Evolutionary conservation across 2,113 vertebrate genomes (phyloP).

Genomic region (Miniopterus natalensis): DNA sequence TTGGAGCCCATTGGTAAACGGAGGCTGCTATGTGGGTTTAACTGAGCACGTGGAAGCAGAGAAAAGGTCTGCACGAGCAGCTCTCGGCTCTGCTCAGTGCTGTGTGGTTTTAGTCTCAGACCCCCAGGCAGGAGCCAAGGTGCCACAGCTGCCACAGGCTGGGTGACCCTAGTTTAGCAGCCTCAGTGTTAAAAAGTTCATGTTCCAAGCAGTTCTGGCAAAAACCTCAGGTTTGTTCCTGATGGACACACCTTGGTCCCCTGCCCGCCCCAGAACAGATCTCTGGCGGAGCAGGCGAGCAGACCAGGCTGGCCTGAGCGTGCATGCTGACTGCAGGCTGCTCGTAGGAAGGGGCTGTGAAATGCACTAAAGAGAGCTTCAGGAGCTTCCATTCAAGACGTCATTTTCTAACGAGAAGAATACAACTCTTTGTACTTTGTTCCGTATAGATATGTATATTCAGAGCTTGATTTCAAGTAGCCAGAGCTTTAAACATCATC

Average conservation of each 20-base stretch:
- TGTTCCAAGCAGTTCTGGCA: neutral
- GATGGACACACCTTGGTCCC: neutral
- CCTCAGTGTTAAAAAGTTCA: neutral
- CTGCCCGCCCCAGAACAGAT: neutral
- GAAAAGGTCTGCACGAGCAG: neutral
- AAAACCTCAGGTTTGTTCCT: neutral
- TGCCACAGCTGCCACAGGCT: neutral
- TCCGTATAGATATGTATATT: neutral
- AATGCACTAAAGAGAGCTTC: neutral
- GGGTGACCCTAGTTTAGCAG: no score
- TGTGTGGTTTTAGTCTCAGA: no score
- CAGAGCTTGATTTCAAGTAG: neutral
- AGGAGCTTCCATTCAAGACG: neutral
- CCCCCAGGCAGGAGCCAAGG: fast-evolving
- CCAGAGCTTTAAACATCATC: neutral
- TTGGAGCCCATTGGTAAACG: neutral
- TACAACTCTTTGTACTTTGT: neutral
- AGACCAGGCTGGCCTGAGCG: neutral
- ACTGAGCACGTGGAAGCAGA: no score
- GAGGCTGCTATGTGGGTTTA: neutral
- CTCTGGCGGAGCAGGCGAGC: neutral
- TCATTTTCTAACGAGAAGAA: neutral
- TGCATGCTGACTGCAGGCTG: fast-evolving
- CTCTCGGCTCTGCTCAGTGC: neutral
- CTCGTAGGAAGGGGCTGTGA: neutral